phyloP scores from a whole-genome alignment of 1,140 invertebrate genomes.

The Nebria ingens region DNA sequence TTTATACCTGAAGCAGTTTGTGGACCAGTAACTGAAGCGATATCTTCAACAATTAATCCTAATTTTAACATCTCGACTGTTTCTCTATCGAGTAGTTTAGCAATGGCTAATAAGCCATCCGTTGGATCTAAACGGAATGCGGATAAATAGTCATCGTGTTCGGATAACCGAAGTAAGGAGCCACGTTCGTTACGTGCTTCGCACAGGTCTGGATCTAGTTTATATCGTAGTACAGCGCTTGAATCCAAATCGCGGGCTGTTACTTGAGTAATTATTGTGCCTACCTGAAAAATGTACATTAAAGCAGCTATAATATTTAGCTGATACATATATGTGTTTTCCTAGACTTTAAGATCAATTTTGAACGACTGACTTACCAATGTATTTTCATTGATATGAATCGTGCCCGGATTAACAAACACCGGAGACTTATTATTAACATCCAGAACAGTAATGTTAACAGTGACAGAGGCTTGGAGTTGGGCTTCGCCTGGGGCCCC shows the following conservation, averaged over 20 bases:
- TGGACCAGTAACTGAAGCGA: constrained; percentile 60
- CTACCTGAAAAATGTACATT: constrained; percentile 42
- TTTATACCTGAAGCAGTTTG: constrained; percentile 59
- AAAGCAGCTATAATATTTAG: constrained; percentile 2
- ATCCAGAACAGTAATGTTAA: constrained; percentile 79
- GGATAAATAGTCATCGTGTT: constrained; percentile 58
- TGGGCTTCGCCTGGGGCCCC: constrained; percentile 75
- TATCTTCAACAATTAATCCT: constrained; percentile 70
- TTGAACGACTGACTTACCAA: constrained; percentile 41
- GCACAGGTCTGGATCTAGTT: constrained; percentile 56
- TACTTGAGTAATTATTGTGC: constrained; percentile 54
- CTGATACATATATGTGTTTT: too few relatives aligned
- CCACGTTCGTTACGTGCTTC: constrained; percentile 74
- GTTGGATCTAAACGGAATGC: constrained; percentile 64
- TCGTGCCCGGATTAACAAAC: constrained; percentile 54
- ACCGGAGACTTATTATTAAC: constrained; percentile 84
- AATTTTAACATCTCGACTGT: constrained; percentile 69
- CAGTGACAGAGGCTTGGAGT: constrained; percentile 53
- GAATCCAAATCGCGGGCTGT: constrained; percentile 71
- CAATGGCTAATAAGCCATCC: constrained; percentile 57
- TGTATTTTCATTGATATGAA: constrained; percentile 65
- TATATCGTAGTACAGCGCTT: constrained; percentile 62
- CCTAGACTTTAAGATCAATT: constrained; percentile 10
- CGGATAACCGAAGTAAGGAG: constrained; percentile 50
- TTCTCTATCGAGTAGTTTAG: constrained; percentile 69